Percentiles rank a stretch among this genome's conserved stretches.
Evolutionary conservation across 2,888 invertebrate genomes (phyloP).

Genomic region (Tinea semifulvella): DNA sequence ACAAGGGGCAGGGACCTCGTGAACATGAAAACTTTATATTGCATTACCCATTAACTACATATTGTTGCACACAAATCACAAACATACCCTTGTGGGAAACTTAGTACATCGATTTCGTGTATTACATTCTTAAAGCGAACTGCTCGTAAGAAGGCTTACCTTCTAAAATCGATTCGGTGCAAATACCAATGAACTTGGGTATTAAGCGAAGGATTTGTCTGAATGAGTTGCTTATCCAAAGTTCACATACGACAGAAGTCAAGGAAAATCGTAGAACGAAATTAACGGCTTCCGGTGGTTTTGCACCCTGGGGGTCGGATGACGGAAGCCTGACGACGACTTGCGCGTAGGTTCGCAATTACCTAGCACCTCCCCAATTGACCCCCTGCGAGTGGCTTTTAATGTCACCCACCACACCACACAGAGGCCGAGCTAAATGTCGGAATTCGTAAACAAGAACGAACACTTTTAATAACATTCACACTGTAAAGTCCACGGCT

Average conservation of each 20-base stretch:
- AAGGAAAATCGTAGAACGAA: not conserved
- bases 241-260: slow-evolving; percentile 9
- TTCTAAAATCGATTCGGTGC: not conserved
- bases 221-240: slow-evolving; percentile 8
- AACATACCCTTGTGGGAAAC: not conserved
- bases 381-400: slow-evolving; percentile 23
- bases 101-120: not conserved
- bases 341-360: slow-evolving; percentile 24
- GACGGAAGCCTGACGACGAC: slow-evolving; percentile 20
- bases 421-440: slow-evolving; percentile 28
- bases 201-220: slow-evolving; percentile 1
- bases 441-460: slow-evolving; percentile 30
- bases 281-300: slow-evolving; percentile 14
- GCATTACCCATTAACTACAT: not conserved
- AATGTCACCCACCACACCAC: slow-evolving; percentile 26
- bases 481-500: slow-evolving; percentile 11
- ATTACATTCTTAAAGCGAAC: not conserved
- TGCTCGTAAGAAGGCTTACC: not conserved
- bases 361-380: slow-evolving; percentile 19
- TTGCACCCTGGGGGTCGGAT: slow-evolving; percentile 20
- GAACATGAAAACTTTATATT: not conserved
- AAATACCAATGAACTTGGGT: slow-evolving; percentile 4
- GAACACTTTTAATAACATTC: slow-evolving; percentile 16
- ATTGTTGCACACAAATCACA: not conserved
- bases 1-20: slow-evolving; percentile 17